phyloP scores from a whole-genome alignment of 2,113 vertebrate species.

The Condylura cristata region DNA sequence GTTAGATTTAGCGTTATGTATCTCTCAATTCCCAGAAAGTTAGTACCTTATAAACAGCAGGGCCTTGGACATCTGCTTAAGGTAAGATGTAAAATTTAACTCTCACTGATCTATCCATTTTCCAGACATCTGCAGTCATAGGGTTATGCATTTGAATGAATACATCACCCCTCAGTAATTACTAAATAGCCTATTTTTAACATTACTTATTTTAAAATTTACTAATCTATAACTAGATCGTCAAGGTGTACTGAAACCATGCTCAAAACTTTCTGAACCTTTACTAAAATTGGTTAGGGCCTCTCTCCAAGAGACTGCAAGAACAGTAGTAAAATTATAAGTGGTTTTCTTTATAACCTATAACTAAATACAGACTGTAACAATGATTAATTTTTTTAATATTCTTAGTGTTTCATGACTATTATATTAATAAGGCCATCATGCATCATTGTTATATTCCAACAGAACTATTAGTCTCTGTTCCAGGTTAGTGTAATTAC shows the following conservation, averaged over 20 bases:
- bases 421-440: slow-evolving; percentile 83
- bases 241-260: background rate
- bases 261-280: slow-evolving; percentile 19
- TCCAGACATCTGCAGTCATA: background rate
- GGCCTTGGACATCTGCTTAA: background rate
- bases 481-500: slow-evolving; percentile 81
- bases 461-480: slow-evolving; percentile 82
- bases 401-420: slow-evolving; percentile 81
- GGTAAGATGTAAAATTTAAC: background rate
- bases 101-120: background rate
- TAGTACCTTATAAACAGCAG: background rate
- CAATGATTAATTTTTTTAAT: slow-evolving; percentile 85
- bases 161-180: background rate
- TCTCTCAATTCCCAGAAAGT: background rate
- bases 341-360: slow-evolving; percentile 77
- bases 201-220: slow-evolving; percentile 2
- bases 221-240: background rate
- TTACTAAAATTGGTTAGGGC: slow-evolving; percentile 3
- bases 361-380: slow-evolving; percentile 81
- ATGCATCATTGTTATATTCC: slow-evolving; percentile 80
- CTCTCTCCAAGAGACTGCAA: slow-evolving; percentile 57
- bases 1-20: background rate
- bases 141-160: background rate
- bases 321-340: slow-evolving; percentile 67
- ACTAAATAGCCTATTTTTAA: background rate